phyloP scores from a whole-genome alignment of 2,113 vertebrate species.

The Anhinga rufa region DNA sequence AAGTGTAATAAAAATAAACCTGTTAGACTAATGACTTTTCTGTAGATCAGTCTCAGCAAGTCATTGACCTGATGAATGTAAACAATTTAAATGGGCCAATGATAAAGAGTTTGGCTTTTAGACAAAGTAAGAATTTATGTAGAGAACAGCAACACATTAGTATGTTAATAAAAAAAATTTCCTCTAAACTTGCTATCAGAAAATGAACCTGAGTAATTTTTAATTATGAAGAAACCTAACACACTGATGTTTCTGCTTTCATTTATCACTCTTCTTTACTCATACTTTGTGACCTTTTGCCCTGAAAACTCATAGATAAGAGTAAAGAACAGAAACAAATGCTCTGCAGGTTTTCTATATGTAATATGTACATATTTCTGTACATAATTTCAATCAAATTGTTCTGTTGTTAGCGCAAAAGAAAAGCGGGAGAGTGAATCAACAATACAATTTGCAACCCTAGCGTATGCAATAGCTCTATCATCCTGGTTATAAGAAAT shows the following conservation, averaged over 20 bases:
- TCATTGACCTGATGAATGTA: not conserved
- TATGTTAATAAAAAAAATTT: not conserved
- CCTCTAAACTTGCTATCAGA: not conserved
- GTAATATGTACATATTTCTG: too few species aligned
- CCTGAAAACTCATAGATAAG: not conserved
- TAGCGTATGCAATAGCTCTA: not conserved
- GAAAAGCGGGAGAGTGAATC: not conserved
- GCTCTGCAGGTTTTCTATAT: not conserved
- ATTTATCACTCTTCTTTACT: not conserved
- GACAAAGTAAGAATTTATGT: not conserved
- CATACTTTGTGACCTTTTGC: not conserved
- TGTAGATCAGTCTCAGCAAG: not conserved
- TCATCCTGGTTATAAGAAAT: not conserved
- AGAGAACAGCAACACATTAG: not conserved
- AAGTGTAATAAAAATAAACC: slow-evolving; percentile 36
- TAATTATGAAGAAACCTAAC: not conserved
- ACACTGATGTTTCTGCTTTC: not conserved
- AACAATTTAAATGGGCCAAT: not conserved
- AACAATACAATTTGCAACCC: not conserved
- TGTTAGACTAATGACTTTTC: not conserved
- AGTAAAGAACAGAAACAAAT: not conserved
- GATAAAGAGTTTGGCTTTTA: not conserved
- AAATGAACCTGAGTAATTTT: not conserved
- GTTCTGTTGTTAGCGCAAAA: not conserved
- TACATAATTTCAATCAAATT: not conserved